Base-by-base conservation (phyloP, 2,113 vertebrate species). In the Colaptes auratus region DNA sequence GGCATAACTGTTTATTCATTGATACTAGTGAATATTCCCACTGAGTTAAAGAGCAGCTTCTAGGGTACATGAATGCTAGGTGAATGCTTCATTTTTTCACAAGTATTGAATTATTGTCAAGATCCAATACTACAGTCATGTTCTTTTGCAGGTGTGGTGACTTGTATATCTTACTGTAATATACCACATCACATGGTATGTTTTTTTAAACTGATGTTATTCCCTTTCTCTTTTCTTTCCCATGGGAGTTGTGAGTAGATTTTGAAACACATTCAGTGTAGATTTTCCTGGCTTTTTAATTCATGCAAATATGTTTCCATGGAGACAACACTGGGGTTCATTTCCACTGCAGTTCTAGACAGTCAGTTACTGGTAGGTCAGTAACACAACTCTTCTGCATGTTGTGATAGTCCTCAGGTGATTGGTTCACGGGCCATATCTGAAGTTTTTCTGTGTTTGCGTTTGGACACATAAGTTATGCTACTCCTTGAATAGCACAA, bases 241-340 rank as follows among this genome's bases (percentile, higher is more conserved):
- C 4, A 2, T 33, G 80, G 91, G 36, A 30, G 8, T 85, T 89
- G 31, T 42, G 52, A 79, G 42, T 85, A 95, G 31, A 82, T 96
- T 84, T 56, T 66, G n/a, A 93, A 93, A 77, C n/a, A n/a, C 13
- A 21, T 88, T 92, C 33, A 91, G 73, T 58, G 25, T 16, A 44
- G 35, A 35, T 91, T 93, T 92, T 91, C 39, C 42, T 81, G 69
- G 63, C 92, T 69, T 88, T 88, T 91, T 88, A 92, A 83, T 95
- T 93, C 87, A 81, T 89, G 42, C 60, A 80, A 88, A 36, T 74
- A 13, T 58, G 91, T 96, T 95, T 95, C 95, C 82, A 93, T 91
- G 89, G 93, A 64, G 72, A 96, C 87, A 71, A 58, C 1, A 3
- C 82, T 78, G 53, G 67, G 12, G 42, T 82, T 94, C 42, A 58